A percentile compares a stretch with the other conserved stretches of the same genome.
These are phyloP conservation scores for Deroplatys truncata DNA, from an alignment of 2,888 invertebrate genomes.

Conservation along the genomic window DNA sequence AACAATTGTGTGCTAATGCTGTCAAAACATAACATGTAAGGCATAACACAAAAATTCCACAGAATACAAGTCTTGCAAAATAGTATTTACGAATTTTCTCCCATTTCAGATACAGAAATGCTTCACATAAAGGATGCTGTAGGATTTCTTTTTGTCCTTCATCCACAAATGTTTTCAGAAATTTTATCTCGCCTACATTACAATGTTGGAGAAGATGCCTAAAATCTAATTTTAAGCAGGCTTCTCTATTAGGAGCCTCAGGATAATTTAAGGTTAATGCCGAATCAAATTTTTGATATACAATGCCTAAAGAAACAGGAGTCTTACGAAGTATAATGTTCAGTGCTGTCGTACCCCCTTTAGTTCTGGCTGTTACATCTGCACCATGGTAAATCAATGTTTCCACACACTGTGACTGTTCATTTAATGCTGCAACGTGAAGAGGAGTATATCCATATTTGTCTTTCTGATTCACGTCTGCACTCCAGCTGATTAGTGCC, in stretches of 20 bases:
- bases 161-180: conserved; percentile 80
- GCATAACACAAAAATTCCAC: conserved; percentile 73
- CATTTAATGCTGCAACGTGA: conserved; percentile 81
- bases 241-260: conserved; percentile 59
- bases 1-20: conserved; percentile 78
- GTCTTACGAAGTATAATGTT: conserved; percentile 83
- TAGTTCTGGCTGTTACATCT: conserved; percentile 83
- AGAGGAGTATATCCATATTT: conserved; percentile 82
- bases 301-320: conserved; percentile 77
- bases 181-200: conserved; percentile 79
- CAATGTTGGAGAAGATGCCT: conserved; percentile 77
- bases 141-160: conserved; percentile 85
- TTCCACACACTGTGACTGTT: conserved; percentile 79
- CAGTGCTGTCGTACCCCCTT: conserved; percentile 80
- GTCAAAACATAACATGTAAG: conserved; percentile 79
- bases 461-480: conserved; percentile 78
- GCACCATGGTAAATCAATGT: conserved; percentile 79
- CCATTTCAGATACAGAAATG: conserved; percentile 85
- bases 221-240: conserved; percentile 77
- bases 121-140: conserved; percentile 81
- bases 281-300: conserved; percentile 75
- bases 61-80: conserved; percentile 71
- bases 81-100: conserved; percentile 86
- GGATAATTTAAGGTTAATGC: conserved; percentile 53
- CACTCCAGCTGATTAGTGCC: conserved; percentile 71